Conservation (phyloP, 2,888 invertebrate species). For the Baccha elongata region DNA sequence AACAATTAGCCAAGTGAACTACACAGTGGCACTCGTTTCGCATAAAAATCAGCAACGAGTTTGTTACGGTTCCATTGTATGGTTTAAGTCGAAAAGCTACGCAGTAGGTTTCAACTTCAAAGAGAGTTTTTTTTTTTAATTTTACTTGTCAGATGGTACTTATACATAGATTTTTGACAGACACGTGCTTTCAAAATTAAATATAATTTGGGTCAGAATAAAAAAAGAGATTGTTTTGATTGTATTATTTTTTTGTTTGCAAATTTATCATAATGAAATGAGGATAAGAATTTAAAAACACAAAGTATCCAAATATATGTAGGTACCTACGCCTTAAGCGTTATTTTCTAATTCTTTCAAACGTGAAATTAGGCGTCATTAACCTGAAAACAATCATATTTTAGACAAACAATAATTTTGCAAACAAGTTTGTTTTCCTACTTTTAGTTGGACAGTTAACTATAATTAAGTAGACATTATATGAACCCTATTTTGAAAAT, state of each 20-base stretch:
- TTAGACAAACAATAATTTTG: constrained; percentile 1
- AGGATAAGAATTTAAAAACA: neutral
- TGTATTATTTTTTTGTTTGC: neutral
- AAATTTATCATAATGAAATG: neutral
- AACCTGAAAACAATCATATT: neutral
- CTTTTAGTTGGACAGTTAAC: neutral
- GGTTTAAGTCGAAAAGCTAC: constrained; percentile 14
- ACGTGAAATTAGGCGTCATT: constrained; percentile 12
- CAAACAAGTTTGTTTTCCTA: constrained; percentile 17
- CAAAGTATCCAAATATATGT: too few species aligned
- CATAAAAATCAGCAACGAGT: neutral
- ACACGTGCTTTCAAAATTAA: constrained; percentile 22
- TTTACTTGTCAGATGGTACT: constrained; percentile 32
- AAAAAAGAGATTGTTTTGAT: neutral
- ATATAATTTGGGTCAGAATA: neutral
- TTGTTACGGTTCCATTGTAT: constrained; percentile 24
- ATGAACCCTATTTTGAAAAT: neutral
- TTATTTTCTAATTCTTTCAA: constrained; percentile 9
- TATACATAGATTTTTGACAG: constrained; percentile 1
- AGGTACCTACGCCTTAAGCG: neutral
- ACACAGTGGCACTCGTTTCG: neutral
- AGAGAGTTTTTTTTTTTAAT: neutral
- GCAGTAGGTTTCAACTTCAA: constrained; percentile 12
- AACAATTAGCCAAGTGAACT: constrained; percentile 29
- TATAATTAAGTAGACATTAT: neutral